Conservation (phyloP, 2,888 invertebrate species). For the Eulithis testata region DNA sequence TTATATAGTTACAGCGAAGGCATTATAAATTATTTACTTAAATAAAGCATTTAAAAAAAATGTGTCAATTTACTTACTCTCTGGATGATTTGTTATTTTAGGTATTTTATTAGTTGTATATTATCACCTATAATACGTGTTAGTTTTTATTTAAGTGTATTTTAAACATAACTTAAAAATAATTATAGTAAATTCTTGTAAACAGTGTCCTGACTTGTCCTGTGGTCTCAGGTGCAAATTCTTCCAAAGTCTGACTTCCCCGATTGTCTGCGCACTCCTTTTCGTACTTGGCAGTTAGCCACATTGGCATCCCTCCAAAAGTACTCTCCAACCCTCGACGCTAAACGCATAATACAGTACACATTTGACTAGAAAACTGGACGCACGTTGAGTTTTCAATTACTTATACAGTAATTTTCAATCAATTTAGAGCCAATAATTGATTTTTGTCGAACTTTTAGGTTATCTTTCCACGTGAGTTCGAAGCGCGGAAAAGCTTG, state of each 20-base stretch:
- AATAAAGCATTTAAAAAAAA: no score
- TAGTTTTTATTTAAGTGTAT: no score
- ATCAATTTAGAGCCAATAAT: conserved; percentile 24
- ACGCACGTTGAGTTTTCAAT: conserved; percentile 53
- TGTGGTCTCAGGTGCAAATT: conserved; percentile 28
- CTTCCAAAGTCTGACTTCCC: conserved; percentile 46
- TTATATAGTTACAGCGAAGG: not conserved
- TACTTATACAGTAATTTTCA: conserved; percentile 25
- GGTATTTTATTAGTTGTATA: no score
- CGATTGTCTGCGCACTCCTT: conserved; percentile 56
- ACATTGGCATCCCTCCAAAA: conserved; percentile 72
- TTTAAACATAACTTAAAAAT: no score
- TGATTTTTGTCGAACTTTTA: conserved; percentile 35
- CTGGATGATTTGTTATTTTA: no score
- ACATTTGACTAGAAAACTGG: conserved; percentile 57
- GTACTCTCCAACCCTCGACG: conserved; percentile 48
- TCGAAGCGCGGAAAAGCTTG: conserved; percentile 51
- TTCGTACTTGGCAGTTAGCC: conserved; percentile 84
- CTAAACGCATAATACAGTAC: conserved; percentile 60
- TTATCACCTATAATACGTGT: no score
- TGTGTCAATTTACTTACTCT: no score
- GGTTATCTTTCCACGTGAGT: conserved; percentile 47
- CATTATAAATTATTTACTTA: not conserved
- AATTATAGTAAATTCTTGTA: no score
- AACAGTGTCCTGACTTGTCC: no score